These are phyloP conservation scores for Odontomyia ornata DNA, from an alignment of 2,888 invertebrate species.

Conservation along the genomic window DNA sequence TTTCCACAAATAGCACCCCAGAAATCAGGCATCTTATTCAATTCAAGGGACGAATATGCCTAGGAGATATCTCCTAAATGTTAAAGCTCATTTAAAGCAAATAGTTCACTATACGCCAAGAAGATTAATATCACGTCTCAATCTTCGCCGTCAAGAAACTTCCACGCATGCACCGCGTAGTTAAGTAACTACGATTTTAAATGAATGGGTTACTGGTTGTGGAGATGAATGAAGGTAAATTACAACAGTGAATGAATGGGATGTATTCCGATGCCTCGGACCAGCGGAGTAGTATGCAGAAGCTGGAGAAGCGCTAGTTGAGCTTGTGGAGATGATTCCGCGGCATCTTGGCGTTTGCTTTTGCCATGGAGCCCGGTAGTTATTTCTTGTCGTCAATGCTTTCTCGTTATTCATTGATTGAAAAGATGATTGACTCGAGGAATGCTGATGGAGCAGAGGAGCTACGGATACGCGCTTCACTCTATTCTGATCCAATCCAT, in stretches of 20 bases:
- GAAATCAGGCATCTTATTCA: too few relatives aligned
- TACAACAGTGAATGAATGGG: slow-evolving; percentile 50
- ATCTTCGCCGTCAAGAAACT: too few relatives aligned
- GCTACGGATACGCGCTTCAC: not conserved
- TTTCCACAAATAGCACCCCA: too few relatives aligned
- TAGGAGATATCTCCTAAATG: too few relatives aligned
- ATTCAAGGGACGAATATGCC: too few relatives aligned
- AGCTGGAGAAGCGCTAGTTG: not conserved
- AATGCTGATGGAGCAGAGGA: slow-evolving; percentile 44
- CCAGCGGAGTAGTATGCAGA: not conserved
- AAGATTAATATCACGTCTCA: too few relatives aligned
- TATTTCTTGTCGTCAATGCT: slow-evolving; percentile 48
- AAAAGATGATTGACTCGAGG: slow-evolving; percentile 51
- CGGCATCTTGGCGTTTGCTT: slow-evolving; percentile 24
- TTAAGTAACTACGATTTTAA: slow-evolving; percentile 16
- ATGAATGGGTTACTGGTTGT: slow-evolving; percentile 47
- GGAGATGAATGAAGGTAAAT: slow-evolving; percentile 50
- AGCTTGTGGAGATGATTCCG: slow-evolving; percentile 1
- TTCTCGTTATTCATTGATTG: slow-evolving; percentile 49
- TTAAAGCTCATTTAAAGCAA: too few relatives aligned
- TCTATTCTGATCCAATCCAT: not conserved
- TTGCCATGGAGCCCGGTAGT: slow-evolving; percentile 49
- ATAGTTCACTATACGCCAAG: too few relatives aligned
- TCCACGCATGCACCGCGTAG: not conserved
- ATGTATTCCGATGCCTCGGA: slow-evolving; percentile 4